phyloP scores from a whole-genome alignment of 1,140 invertebrate genomes.

The Magallana angulata region DNA sequence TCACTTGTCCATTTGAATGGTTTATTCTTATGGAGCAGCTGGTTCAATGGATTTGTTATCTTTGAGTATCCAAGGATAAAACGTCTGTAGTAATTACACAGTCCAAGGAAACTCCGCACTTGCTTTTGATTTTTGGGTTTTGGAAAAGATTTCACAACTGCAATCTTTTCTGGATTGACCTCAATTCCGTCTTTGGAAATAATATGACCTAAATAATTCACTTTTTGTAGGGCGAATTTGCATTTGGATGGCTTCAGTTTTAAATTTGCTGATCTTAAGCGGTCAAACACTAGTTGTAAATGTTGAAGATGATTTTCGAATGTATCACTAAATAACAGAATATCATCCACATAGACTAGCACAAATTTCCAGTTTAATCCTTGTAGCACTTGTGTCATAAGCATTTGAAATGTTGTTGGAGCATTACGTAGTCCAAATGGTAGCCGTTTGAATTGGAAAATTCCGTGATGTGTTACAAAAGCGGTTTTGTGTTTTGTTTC shows the following conservation, averaged over 20 bases:
- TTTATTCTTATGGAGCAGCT: conserved; percentile 77
- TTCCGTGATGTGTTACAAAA: conserved; percentile 40
- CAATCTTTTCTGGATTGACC: conserved; percentile 42
- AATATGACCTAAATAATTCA: conserved; percentile 43
- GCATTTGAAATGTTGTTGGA: conserved; percentile 35
- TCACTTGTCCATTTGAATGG: conserved; percentile 59
- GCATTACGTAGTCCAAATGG: conserved; percentile 55
- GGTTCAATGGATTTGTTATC: conserved; percentile 73
- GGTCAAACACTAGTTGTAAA: neutral
- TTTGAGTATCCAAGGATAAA: conserved; percentile 75
- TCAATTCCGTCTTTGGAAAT: conserved; percentile 45
- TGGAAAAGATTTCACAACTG: conserved; percentile 28
- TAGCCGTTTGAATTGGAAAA: conserved; percentile 40
- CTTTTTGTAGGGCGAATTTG: conserved; percentile 21
- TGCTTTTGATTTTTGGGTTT: conserved; percentile 71
- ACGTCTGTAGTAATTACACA: conserved; percentile 77
- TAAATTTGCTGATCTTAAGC: conserved; percentile 45
- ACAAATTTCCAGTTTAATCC: conserved; percentile 44
- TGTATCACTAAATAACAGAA: conserved; percentile 40
- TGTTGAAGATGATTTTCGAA: conserved; percentile 50
- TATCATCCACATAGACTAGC: conserved; percentile 52
- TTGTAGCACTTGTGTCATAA: conserved; percentile 32
- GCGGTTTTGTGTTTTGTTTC: conserved; percentile 49
- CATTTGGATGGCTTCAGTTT: conserved; percentile 47
- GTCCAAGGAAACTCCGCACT: conserved; percentile 79